Base-by-base conservation (phyloP, 2,113 vertebrate genomes). In the Lipotes vexillifer region DNA sequence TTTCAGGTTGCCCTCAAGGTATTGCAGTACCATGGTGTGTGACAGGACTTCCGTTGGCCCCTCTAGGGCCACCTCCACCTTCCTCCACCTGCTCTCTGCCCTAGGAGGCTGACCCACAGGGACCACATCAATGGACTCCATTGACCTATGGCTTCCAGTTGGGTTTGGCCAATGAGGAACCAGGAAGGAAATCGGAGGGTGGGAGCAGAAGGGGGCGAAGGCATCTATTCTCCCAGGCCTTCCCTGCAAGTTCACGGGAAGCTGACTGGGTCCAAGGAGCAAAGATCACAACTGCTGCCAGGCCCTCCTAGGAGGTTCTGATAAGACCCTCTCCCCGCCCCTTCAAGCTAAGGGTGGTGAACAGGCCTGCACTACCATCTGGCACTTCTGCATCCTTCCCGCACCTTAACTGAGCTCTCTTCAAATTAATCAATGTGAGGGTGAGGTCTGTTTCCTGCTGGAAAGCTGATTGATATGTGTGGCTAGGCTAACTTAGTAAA, bases 41-140 rank as follows among this genome's bases (percentile, higher is more conserved):
- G 2, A 1, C 6, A 8, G 18, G 21, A 36, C 33, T 63, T 55
- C 31, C 1, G 1, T 5, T 18, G 7, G 2, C 8, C 36, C 36
- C 27, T 69, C 41, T 6, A 87, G 78, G 63, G 13, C 49, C 25
- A 33, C 38, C 33, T 49, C 29, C 2, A 27, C 1, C 6, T 74
- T 41, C 52, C 52, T 27, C 36, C 23, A 82, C 33, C 33, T 61
- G 20, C 63, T 85, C 1, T 74, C 25, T 81, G 44, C 25, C 36
- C n/a, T 46, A 8, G 3, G 20, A 81, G 6, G 11, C 49, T 75
- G 46, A 52, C 78, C 65, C 4, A 4, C 15, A 21, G 27, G 46
- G 36, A 66, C 25, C 8, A 9, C 20, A 23, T 71, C 59, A 55
- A 33, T 0, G 7, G 31, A 25, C 4, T 94, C 75, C 33, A 4